Evolutionary conservation across 1,140 invertebrate genomes (phyloP), one percentile per base, ranked within the genome.

Genomic region (Scaptomyza montana): DNA sequence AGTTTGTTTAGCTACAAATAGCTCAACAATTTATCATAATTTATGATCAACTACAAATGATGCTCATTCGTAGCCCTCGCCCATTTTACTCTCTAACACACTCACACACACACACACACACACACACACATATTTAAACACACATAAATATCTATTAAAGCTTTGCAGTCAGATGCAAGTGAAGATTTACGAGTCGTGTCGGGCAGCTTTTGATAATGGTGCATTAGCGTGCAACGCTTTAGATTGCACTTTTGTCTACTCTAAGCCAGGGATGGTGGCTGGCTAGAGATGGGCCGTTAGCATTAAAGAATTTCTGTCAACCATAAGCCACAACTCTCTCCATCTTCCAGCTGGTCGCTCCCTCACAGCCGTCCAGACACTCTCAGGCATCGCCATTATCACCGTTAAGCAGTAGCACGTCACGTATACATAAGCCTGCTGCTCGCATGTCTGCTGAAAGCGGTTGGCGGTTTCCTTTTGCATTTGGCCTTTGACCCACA

Each of bases 111-210:
- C 47, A 46, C 33, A 30, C 57, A 30, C 57, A 49, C 59, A 49
- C 47, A 46, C 33, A 9, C 50, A 46, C 43, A 56, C 53, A 49
- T 45, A 30, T 63, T 43, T 33, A 49, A 45, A 46, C 46, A 28
- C 55, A 68, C 81, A 86, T 86, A 86, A 86, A 86, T 86, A 86
- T 86, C 81, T 86, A 86, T 86, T 86, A 86, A 72, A 87, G 75
- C 70, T 43, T 45, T 50, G 77, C 74, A 81, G 77, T 74, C 78
- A 71, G 78, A 61, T 72, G 84, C 75, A 86, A 86, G 81, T 87
- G 81, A 86, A 86, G 81, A 86, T 86, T 87, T 86, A 86, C 81
- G 81, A 77, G 62, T 39, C 59, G 50, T 77, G 43, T 61, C 55
- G 71, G 71, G 61, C 61, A 69, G 81, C 82, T 67, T 74, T 71